A percentile compares a stretch with the other conserved stretches of the same genome.
Evolutionary conservation across 2,888 invertebrate species (phyloP).

Genomic region (Microplitis manilae): DNA sequence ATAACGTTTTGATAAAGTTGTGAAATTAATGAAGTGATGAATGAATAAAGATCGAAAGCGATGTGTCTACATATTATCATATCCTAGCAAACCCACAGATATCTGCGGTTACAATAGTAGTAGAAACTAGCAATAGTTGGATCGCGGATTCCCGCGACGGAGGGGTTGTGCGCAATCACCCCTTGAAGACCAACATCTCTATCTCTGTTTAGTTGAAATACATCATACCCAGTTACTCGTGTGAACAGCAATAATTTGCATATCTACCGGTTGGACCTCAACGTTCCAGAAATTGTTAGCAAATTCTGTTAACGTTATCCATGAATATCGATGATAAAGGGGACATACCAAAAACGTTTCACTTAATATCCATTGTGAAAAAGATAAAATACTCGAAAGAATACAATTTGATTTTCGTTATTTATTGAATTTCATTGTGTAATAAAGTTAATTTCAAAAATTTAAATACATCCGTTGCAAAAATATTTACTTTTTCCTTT

Average conservation of each 20-base stretch:
- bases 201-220: background rate
- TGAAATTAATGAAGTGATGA: too few species aligned
- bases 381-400: background rate
- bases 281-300: conserved; percentile 61
- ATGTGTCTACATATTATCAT: background rate
- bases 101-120: conserved; percentile 34
- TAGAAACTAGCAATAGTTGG: conserved; percentile 27
- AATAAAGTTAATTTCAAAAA: too few species aligned
- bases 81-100: conserved; percentile 24
- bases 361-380: background rate
- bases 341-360: background rate
- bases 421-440: too few species aligned
- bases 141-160: conserved; percentile 39
- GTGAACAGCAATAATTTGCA: conserved; percentile 61
- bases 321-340: conserved; percentile 57
- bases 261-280: conserved; percentile 60
- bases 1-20: too few species aligned
- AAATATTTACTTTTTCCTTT: background rate
- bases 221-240: conserved; percentile 10
- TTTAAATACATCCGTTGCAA: too few species aligned
- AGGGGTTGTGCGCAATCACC: background rate
- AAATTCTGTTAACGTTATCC: conserved; percentile 63
- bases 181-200: background rate
- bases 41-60: background rate
- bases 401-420: background rate